phyloP scores from a whole-genome alignment of 2,888 invertebrate species.

The Caenorhabditis parvicauda region DNA sequence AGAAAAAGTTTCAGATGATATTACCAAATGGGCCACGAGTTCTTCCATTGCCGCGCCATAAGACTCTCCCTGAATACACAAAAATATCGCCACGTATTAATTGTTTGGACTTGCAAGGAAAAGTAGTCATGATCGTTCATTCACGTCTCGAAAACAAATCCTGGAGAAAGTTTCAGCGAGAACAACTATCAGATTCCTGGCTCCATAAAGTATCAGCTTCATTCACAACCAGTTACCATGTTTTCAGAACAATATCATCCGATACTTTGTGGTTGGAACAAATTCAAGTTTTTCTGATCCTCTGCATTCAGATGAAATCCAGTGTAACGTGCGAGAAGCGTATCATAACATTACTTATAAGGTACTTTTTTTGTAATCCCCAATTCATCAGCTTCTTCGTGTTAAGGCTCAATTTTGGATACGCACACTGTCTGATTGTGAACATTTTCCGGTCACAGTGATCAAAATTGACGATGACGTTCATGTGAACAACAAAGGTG shows the following conservation, averaged over 20 bases:
- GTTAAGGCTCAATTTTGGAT: constrained; percentile 36
- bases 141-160: constrained; percentile 14
- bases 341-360: constrained; percentile 45
- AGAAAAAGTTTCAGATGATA: constrained; percentile 22
- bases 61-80: constrained; percentile 1
- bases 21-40: constrained; percentile 17
- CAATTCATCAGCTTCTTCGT: background rate
- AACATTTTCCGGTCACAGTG: constrained; percentile 7
- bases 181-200: constrained; percentile 8
- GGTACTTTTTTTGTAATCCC: too few relatives aligned
- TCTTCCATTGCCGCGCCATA: constrained; percentile 4
- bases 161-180: constrained; percentile 8
- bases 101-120: constrained; percentile 11
- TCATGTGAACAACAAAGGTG: constrained; percentile 16
- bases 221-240: background rate
- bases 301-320: constrained; percentile 19
- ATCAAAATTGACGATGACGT: constrained; percentile 47
- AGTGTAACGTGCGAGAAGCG: constrained; percentile 23
- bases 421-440: constrained; percentile 15
- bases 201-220: constrained; percentile 6
- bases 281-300: constrained; percentile 7
- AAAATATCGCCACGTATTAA: constrained; percentile 5
- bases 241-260: constrained; percentile 15
- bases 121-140: constrained; percentile 18
- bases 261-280: constrained; percentile 14